phyloP scores from a whole-genome alignment of 2,113 vertebrate genomes.

The Cephalophus harveyi region DNA sequence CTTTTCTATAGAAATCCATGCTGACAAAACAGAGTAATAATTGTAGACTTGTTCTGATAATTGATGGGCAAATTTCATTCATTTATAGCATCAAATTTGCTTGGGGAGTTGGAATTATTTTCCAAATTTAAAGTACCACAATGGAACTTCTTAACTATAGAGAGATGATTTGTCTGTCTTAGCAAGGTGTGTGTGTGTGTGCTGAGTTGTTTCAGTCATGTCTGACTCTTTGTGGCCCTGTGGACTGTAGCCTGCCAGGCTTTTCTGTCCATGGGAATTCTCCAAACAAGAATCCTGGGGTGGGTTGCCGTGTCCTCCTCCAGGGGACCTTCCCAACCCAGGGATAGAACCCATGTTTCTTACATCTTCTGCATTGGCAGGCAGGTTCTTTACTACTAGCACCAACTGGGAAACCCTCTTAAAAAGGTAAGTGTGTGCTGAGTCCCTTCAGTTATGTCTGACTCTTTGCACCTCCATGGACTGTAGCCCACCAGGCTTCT shows the following conservation, averaged over 20 bases:
- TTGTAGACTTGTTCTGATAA: background rate
- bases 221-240: background rate
- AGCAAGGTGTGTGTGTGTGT: rapidly evolving
- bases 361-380: background rate
- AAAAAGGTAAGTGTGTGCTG: background rate
- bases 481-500: background rate
- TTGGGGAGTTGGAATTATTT: background rate
- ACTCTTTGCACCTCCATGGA: background rate
- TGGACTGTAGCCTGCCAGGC: background rate
- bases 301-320: background rate
- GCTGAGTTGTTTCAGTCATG: background rate
- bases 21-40: background rate
- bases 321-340: background rate
- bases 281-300: background rate
- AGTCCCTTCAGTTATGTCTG: background rate
- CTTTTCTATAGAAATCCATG: background rate
- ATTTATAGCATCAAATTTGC: background rate
- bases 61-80: background rate
- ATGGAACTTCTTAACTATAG: background rate
- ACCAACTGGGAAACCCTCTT: background rate
- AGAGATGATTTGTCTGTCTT: background rate
- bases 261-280: background rate
- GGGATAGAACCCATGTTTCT: background rate
- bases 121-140: background rate
- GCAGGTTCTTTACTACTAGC: background rate